Evolutionary conservation across 2,888 invertebrate species (phyloP), one percentile per base, ranked within the genome.

Genomic region (Metellina segmentata): DNA sequence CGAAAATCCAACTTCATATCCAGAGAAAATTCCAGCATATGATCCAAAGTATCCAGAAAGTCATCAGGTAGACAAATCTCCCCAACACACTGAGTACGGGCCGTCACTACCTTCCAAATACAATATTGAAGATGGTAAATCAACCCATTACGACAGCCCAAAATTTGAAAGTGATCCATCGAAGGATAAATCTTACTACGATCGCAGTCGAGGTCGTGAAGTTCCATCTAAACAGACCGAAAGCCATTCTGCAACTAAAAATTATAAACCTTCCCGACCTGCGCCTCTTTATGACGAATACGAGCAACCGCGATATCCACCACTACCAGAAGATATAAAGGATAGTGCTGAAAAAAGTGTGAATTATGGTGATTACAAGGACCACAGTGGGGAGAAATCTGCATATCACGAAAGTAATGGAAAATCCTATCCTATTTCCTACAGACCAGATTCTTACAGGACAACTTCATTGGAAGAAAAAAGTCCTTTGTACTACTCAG

Each of bases 221-320:
- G 49, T 51, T 61, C 69, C 90, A 7, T 72, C 53, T 7, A 77
- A 83, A 71, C 19, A 19, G 52, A 70, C 13, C 6, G 78, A 78
- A 49, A 72, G 16, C 61, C 91, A 91, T 20, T 78, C 82, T 9
- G 88, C 70, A 11, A 69, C 53, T 8, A 88, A 87, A 72, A 91
- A 91, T 51, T 91, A 91, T 52, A 88, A 83, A 69, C 78, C 92
- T 19, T 75, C 85, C 0, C 51, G 88, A n/a, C 92, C 92, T 48
- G 87, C 92, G 16, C 92, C 92, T 16, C n/a, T 77, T 8, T 70
- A 85, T 49, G 88, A 88, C 75, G 74, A 85, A 61, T 75, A 78
- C 11, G 85, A 85, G 20, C 85, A 89, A 48, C 88, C 88, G 9
- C 51, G 85, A 34, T 75, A 92, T 49, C 92, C 92, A 70, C 89